phyloP scores from a whole-genome alignment of 2,797 vertebrate species.

The Eulemur albifrons region DNA sequence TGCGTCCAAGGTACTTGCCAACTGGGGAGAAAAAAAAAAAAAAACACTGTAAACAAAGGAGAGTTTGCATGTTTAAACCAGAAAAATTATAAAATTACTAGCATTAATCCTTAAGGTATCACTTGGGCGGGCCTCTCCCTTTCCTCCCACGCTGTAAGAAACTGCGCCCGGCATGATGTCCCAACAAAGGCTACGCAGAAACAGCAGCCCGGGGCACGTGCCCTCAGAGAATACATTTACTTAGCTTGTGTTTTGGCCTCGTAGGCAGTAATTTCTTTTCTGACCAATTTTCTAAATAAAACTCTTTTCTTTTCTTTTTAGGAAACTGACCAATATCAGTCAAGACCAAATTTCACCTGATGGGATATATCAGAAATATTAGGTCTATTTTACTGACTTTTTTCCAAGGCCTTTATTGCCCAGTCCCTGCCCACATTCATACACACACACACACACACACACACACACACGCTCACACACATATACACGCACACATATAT shows the following conservation, averaged over 20 bases:
- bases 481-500: background rate
- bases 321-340: background rate
- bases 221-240: background rate
- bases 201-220: too few relatives aligned
- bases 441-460: too few relatives aligned
- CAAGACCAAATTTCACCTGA: background rate
- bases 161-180: fast-evolving
- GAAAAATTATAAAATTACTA: background rate
- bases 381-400: background rate
- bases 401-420: background rate
- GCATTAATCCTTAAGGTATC: background rate
- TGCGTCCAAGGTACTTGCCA: background rate
- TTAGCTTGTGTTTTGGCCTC: background rate
- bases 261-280: background rate
- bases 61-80: background rate
- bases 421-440: background rate
- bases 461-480: too few relatives aligned
- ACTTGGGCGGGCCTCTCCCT: background rate
- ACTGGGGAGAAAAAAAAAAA: background rate
- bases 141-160: background rate
- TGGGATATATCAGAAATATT: background rate
- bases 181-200: background rate
- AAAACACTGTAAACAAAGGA: background rate
- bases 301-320: background rate
- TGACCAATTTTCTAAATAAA: background rate